Percentiles rank a stretch among this genome's conserved stretches.
These are phyloP conservation scores for Zaprionus vittiger DNA, from an alignment of 1,140 invertebrate species.

Conservation along the genomic window DNA sequence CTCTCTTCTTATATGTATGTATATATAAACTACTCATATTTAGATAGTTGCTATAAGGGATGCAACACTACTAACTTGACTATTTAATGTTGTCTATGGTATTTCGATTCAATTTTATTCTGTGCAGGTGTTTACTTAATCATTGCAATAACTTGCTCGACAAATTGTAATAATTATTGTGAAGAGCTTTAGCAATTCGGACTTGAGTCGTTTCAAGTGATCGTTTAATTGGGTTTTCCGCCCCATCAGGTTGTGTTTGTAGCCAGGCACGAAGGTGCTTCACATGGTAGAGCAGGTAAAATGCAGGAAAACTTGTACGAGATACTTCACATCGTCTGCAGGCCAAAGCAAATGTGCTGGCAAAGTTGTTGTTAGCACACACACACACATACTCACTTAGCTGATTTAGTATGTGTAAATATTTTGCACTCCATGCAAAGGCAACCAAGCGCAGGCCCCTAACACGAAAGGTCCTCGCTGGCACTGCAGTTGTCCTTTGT, in stretches of 20 bases:
- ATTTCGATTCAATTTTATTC: background rate
- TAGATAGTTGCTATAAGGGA: background rate
- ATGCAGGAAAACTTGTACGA: conserved; percentile 1
- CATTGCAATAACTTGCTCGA: background rate
- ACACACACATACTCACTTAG: conserved; percentile 15
- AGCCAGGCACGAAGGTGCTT: background rate
- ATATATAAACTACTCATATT: no score
- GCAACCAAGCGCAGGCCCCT: conserved; percentile 36
- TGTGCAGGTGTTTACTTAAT: background rate
- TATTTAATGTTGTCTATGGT: no score
- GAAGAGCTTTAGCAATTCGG: background rate
- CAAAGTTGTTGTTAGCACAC: conserved; percentile 12
- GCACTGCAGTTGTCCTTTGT: conserved; percentile 57
- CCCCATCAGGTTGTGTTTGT: background rate
- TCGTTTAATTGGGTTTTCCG: background rate
- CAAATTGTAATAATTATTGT: background rate
- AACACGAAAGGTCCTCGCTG: conserved; percentile 55
- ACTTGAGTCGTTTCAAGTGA: background rate
- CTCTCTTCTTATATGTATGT: no score
- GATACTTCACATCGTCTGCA: background rate
- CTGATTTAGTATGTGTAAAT: conserved; percentile 80
- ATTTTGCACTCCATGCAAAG: conserved; percentile 68
- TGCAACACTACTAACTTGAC: no score
- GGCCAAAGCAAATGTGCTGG: background rate
- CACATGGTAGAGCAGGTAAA: background rate